Evolutionary conservation across 1,140 invertebrate genomes (phyloP), one percentile per base, ranked within the genome.

Genomic region (Druon quercuslanigerum): DNA sequence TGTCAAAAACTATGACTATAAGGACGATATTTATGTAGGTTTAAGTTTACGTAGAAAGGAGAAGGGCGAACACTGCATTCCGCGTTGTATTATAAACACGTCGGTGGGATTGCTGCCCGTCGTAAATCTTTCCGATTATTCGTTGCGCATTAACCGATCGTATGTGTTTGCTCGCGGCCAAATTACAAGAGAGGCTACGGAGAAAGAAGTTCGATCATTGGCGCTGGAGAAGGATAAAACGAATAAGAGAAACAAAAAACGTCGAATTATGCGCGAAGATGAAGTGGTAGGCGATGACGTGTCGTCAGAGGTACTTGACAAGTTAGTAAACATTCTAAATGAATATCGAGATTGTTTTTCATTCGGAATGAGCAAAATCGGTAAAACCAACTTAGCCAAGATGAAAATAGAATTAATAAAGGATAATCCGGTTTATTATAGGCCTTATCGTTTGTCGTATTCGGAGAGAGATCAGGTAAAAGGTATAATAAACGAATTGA

Each of bases 381-480:
- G 40, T 5, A 40, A 40, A 40, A 40, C 40, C 40, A 16, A 57
- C 50, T 50, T 74, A 60, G 57, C 74, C 0, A 50, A 75, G 70
- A 75, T 75, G n/a, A 50, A 74, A 13, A 82, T 82, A 0, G 73
- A 82, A 50, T 57, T 80, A 3, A 71, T 50, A 11, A 76, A 52
- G 19, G 25, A 81, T 33, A 79, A 25, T 25, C 79, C 81, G 13
- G 51, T 83, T 46, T 71, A 54, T 20, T 83, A 83, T 40, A 19
- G 79, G 17, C 81, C 79, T 20, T 83, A 83, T 54, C 57, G 82
- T 13, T 60, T 82, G 19, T 79, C 77, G 1, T 51, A 74, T 33
- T 51, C 60, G 0, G 79, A 81, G 57, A 14, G 75, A 2, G 60
- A 74, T 66, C 50, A 57, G 46, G 73, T 72, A 7, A 54, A 74